Percentiles rank a stretch among this genome's conserved stretches.
These are phyloP conservation scores for Camelus dromedarius DNA, from an alignment of 2,113 vertebrate genomes.

Conservation along the genomic window DNA sequence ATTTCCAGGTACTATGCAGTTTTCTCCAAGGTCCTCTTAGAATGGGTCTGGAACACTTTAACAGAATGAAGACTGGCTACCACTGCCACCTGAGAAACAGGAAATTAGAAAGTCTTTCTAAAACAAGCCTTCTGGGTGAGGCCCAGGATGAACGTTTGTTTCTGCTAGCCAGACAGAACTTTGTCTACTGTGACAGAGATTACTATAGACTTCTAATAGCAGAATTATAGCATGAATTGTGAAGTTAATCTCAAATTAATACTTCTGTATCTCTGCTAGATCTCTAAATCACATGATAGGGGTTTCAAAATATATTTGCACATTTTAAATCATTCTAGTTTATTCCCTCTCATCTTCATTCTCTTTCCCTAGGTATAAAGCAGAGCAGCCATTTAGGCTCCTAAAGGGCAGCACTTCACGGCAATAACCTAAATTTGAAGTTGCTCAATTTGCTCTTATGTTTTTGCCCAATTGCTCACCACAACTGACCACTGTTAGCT, in stretches of 20 bases:
- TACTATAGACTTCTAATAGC: neutral
- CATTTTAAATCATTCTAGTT: conserved; percentile 14
- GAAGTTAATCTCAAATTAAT: neutral
- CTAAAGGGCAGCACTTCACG: neutral
- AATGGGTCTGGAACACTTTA: neutral
- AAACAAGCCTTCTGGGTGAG: neutral
- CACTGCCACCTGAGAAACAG: neutral
- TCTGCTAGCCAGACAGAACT: neutral
- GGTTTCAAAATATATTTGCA: neutral
- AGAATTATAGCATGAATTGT: neutral
- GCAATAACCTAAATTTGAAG: neutral
- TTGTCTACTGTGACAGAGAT: neutral
- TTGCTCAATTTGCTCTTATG: neutral
- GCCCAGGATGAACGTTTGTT: neutral
- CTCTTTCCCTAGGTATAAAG: neutral
- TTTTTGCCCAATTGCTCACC: neutral
- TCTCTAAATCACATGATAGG: neutral
- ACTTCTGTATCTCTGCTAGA: neutral
- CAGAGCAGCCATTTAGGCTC: neutral
- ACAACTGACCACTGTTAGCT: neutral
- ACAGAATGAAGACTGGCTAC: neutral
- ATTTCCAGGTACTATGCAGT: neutral
- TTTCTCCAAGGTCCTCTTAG: neutral
- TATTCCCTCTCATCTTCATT: neutral
- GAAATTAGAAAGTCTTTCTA: neutral